Percentiles rank a stretch among this genome's conserved stretches.
These are phyloP conservation scores for Scarus forsteni DNA, from an alignment of 2,797 vertebrate species.

Conservation along the genomic window DNA sequence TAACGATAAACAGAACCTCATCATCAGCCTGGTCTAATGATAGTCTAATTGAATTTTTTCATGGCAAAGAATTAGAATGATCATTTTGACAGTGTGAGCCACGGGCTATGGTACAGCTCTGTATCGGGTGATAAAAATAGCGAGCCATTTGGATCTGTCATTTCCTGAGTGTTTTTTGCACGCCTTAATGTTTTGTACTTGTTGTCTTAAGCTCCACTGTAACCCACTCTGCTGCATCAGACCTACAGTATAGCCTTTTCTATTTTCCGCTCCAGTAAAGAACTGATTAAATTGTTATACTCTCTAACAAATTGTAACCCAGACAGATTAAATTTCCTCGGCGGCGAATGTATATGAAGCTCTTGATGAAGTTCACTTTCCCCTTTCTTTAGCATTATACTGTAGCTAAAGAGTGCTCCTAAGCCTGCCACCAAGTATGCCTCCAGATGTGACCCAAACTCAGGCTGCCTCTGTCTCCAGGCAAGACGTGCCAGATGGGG, in stretches of 20 bases:
- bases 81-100: conserved; percentile 79
- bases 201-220: conserved; percentile 53
- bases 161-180: conserved; percentile 46
- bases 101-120: conserved; percentile 73
- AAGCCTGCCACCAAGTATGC: conserved; percentile 42
- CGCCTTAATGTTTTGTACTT: conserved; percentile 45
- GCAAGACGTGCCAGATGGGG: conserved; percentile 68
- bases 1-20: conserved; percentile 84
- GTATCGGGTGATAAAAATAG: conserved; percentile 74
- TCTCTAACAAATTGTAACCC: conserved; percentile 65
- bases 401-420: conserved; percentile 11
- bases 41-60: conserved; percentile 84
- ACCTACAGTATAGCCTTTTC: conserved; percentile 37
- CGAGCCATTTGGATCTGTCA: conserved; percentile 61
- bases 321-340: conserved; percentile 56
- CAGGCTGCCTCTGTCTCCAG: conserved; percentile 55
- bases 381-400: conserved; percentile 30
- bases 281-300: conserved; percentile 70
- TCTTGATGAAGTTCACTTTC: conserved; percentile 63
- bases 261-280: conserved; percentile 66
- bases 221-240: conserved; percentile 33
- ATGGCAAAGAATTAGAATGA: conserved; percentile 78
- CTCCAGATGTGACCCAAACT: conserved; percentile 64
- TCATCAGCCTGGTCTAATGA: conserved; percentile 83
- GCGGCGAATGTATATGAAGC: conserved; percentile 53